Percentiles rank a stretch among this genome's conserved stretches.
phyloP scores from a whole-genome alignment of 37 sponge, comb jelly and placozoan genomes.

The Halisarca cf. caerulea region DNA sequence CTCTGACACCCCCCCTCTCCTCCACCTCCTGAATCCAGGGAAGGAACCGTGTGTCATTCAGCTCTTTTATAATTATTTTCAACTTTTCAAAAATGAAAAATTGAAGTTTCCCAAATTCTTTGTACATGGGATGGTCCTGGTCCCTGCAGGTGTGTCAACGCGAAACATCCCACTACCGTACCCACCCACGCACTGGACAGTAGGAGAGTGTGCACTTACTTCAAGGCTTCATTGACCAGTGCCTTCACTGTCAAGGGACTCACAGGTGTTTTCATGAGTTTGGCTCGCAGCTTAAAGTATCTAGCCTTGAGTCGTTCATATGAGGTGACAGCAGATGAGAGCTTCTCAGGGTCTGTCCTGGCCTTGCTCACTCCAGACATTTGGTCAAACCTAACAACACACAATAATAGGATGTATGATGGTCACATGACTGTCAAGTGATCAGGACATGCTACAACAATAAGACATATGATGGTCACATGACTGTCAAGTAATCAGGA shows the following conservation, averaged over 20 bases:
- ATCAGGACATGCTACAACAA: not conserved
- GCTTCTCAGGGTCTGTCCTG: not conserved
- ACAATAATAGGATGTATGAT: not conserved
- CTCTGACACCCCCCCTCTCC: not conserved
- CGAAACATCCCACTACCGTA: not conserved
- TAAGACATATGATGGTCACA: not conserved
- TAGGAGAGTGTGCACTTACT: slow-evolving; percentile 14
- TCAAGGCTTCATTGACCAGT: slow-evolving; percentile 53
- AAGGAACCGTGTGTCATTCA: slow-evolving; percentile 28
- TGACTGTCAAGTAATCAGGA: not conserved
- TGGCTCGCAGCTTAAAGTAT: not conserved
- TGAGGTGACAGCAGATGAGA: not conserved
- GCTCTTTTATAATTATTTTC: slow-evolving; percentile 37
- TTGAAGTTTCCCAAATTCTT: slow-evolving; percentile 73
- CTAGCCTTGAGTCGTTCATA: not conserved
- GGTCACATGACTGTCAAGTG: not conserved
- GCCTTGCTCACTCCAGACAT: not conserved
- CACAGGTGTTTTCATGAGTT: not conserved
- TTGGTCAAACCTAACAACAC: not conserved
- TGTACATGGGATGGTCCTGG: slow-evolving; percentile 69
- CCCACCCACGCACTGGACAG: not conserved
- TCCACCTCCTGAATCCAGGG: not conserved
- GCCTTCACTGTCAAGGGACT: slow-evolving; percentile 27
- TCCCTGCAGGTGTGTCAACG: slow-evolving; percentile 30
- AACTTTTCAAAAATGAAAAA: slow-evolving; percentile 51